Percentiles rank a stretch among this genome's conserved stretches.
These are phyloP conservation scores for Valencia hispanica DNA, from an alignment of 2,797 vertebrate species.

Conservation along the genomic window DNA sequence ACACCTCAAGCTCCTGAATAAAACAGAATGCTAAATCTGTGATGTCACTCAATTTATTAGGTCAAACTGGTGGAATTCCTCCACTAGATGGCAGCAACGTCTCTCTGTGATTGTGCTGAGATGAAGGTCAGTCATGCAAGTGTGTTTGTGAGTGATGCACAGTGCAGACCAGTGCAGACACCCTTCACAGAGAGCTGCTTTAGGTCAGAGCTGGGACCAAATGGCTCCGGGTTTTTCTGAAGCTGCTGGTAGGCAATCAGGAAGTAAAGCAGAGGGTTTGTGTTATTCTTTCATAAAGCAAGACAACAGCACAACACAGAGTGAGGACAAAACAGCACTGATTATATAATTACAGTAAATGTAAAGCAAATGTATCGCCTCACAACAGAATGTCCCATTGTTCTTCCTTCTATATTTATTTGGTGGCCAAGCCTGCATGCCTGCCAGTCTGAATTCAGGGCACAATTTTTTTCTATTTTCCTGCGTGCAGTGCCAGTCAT, in stretches of 20 bases:
- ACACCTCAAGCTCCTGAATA: neutral
- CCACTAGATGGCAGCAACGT: conserved; percentile 44
- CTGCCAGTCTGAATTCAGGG: conserved; percentile 10
- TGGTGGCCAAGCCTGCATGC: neutral
- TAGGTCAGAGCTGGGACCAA: too few relatives aligned
- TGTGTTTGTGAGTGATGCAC: neutral
- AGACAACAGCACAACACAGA: neutral
- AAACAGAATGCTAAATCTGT: neutral
- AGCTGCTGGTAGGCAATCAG: neutral
- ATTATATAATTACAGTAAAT: too few relatives aligned
- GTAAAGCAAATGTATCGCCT: neutral
- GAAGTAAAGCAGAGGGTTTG: neutral
- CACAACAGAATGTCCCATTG: neutral
- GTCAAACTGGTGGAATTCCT: neutral
- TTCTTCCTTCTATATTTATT: neutral
- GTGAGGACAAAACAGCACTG: neutral
- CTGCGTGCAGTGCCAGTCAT: neutral
- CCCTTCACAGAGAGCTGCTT: neutral
- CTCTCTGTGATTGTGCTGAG: neutral
- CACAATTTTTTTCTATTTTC: neutral
- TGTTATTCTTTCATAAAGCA: neutral
- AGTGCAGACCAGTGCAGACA: neutral
- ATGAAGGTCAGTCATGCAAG: neutral
- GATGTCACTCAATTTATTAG: neutral
- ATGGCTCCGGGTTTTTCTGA: neutral